A percentile compares a stretch with the other conserved stretches of the same genome.
phyloP scores from a whole-genome alignment of 2,113 vertebrate genomes.

The Macquaria australasica region DNA sequence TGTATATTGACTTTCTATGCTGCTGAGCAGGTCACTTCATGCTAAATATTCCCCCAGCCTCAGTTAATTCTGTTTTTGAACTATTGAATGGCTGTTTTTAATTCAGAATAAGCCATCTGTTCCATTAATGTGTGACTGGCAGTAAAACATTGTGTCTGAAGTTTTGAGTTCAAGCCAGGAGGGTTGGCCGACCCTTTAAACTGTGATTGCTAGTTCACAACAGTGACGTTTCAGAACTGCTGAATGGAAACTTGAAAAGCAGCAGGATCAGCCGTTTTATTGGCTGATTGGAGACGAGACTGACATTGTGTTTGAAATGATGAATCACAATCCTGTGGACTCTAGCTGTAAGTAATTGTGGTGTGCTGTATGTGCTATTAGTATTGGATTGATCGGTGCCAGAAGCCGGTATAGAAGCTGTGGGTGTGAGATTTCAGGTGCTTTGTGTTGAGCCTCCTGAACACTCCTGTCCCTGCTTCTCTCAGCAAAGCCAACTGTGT shows the following conservation, averaged over 20 bases:
- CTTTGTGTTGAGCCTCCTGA: neutral
- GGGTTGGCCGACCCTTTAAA: conserved; percentile 46
- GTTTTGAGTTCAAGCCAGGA: conserved; percentile 37
- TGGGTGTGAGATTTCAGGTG: conserved; percentile 1
- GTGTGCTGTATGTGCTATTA: neutral
- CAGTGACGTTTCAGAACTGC: conserved; percentile 22
- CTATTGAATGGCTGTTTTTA: conserved; percentile 46
- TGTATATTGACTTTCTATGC: conserved; percentile 39
- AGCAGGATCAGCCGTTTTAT: conserved; percentile 37
- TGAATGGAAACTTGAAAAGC: conserved; percentile 44
- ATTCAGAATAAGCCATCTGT: conserved; percentile 58
- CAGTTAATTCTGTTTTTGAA: conserved; percentile 64
- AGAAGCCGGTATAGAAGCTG: neutral
- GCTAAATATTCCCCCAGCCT: conserved; percentile 43
- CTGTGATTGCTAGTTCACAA: conserved; percentile 41
- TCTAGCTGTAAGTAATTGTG: neutral
- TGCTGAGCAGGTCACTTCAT: conserved; percentile 45
- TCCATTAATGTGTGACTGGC: conserved; percentile 61
- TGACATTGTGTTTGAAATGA: conserved; percentile 36
- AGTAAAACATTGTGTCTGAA: conserved; percentile 59
- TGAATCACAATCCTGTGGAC: conserved; percentile 20
- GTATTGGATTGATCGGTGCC: neutral
- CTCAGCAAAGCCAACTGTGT: neutral
- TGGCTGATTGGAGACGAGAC: conserved; percentile 9
- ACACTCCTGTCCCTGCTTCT: neutral